Base-by-base conservation (phyloP, 2,888 invertebrate genomes). In the Strigamia crassipes region DNA sequence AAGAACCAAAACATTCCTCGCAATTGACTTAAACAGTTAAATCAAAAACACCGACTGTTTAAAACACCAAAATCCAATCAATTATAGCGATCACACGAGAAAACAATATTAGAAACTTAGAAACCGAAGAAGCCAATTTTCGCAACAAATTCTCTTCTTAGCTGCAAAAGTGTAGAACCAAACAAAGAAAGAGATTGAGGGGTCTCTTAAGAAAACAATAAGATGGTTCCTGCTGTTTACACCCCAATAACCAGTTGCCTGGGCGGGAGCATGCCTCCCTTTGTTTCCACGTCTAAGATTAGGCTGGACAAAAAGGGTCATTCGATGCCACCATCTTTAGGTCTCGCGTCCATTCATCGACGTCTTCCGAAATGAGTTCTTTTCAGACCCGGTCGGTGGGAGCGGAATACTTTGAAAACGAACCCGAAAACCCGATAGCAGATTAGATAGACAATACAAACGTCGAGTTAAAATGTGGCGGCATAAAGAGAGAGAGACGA, bases 161-260 rank as follows among this genome's bases (percentile, higher is more conserved):
- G 21, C 12, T 27, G 0, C 15, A 51, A 27, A 10, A 73, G 31
- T 12, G 10, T 27, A 31, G 31, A 73, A 31, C 31, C 73, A 73
- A 73, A 73, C 73, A 73, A 73, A 73, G 73, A 31, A 73, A 73
- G 27, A 73, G 73, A 73, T 73, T 73, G 73, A 73, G 73, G 73
- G 73, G 73, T 73, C 73, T 73, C 73, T 73, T 73, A 73, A 31
- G 73, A 73, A 31, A 73, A 73, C 73, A 73, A 73, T 73, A 73
- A 73, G 73, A 73, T 73, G 73, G 27, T 73, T 73, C 73, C 73
- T 73, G 73, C 73, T 73, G 73, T 73, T 73, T 73, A 73, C 73
- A 73, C 73, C 73, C 73, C 73, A 73, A 73, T 73, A 73, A 73
- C 73, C 73, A 73, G 73, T 73, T 73, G 73, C 31, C n/a, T n/a